Evolutionary conservation across 92 coral and sea anemone genomes (phyloP).

Genomic region (Palythoa heliodiscus): DNA sequence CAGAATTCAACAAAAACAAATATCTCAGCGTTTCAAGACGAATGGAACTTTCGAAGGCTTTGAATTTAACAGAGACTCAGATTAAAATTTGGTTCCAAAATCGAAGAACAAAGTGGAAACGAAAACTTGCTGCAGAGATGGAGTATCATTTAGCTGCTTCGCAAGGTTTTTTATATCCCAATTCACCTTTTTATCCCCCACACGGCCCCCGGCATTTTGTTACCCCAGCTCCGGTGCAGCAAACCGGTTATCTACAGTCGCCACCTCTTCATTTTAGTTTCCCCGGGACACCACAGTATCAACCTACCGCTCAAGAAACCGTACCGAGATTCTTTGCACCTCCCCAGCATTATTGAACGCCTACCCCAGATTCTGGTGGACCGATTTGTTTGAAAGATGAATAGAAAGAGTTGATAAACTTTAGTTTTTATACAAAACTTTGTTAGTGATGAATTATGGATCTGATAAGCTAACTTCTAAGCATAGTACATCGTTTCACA

Average conservation of each 20-base stretch:
- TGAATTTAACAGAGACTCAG: slow-evolving; percentile 91
- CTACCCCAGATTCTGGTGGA: background rate
- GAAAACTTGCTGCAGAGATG: slow-evolving; percentile 95
- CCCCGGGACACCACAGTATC: slow-evolving; percentile 28
- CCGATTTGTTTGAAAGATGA: background rate
- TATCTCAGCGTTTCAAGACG: slow-evolving; percentile 93
- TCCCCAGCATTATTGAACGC: slow-evolving; percentile 32
- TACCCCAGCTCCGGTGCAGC: slow-evolving; percentile 27
- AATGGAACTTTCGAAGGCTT: slow-evolving; percentile 91
- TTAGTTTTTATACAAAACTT: background rate
- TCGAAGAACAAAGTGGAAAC: slow-evolving; percentile 97
- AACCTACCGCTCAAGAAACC: slow-evolving; percentile 10
- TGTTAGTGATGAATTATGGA: background rate
- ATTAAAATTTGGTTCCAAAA: slow-evolving; percentile 99
- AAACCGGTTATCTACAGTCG: slow-evolving; percentile 34
- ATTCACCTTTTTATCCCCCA: slow-evolving; percentile 37
- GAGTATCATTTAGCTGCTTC: slow-evolving; percentile 68
- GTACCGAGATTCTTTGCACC: slow-evolving; percentile 39
- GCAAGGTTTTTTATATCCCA: slow-evolving; percentile 35
- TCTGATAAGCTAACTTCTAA: background rate
- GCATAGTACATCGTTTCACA: background rate
- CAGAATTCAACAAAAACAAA: slow-evolving; percentile 90
- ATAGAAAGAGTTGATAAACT: background rate
- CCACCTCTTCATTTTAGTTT: slow-evolving; percentile 39
- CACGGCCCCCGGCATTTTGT: slow-evolving; percentile 47